phyloP scores from a whole-genome alignment of 2,888 invertebrate genomes.

The Eumacrocentrus americanus region DNA sequence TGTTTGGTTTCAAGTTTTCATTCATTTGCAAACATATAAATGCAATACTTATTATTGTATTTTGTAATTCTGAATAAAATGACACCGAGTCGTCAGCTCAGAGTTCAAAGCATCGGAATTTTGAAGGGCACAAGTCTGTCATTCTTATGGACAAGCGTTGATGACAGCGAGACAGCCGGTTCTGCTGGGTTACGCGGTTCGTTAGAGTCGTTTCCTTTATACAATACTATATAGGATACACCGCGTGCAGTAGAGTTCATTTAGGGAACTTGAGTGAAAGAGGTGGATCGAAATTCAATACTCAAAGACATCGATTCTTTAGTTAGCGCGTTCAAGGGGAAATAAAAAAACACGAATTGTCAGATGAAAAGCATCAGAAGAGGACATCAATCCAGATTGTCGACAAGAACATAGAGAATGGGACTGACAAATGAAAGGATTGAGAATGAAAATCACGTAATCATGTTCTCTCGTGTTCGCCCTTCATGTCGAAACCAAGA shows the following conservation, averaged over 20 bases:
- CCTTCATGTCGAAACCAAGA: conserved; percentile 9
- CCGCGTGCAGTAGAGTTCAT: not conserved
- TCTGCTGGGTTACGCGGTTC: conserved; percentile 24
- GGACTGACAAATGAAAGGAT: not conserved
- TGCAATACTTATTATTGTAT: no score
- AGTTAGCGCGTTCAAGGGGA: not conserved
- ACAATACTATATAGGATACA: not conserved
- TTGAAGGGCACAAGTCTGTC: not conserved
- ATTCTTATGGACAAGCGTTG: not conserved
- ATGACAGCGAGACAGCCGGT: not conserved
- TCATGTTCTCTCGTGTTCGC: not conserved
- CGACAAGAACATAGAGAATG: no score
- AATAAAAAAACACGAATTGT: not conserved
- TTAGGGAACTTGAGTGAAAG: conserved; percentile 7
- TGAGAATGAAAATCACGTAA: not conserved
- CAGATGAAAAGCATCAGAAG: no score
- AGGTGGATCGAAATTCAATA: no score
- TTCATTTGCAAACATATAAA: no score
- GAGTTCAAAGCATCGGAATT: conserved; percentile 1
- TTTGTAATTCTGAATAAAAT: no score
- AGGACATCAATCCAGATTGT: no score
- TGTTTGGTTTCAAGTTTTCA: not conserved
- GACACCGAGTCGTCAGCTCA: conserved; percentile 8
- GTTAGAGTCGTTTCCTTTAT: conserved; percentile 24
- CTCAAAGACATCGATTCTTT: conserved; percentile 8